Percentiles rank a stretch among this genome's conserved stretches.
phyloP scores from a whole-genome alignment of 2,113 vertebrate genomes.

The Oreochromis spilurus region DNA sequence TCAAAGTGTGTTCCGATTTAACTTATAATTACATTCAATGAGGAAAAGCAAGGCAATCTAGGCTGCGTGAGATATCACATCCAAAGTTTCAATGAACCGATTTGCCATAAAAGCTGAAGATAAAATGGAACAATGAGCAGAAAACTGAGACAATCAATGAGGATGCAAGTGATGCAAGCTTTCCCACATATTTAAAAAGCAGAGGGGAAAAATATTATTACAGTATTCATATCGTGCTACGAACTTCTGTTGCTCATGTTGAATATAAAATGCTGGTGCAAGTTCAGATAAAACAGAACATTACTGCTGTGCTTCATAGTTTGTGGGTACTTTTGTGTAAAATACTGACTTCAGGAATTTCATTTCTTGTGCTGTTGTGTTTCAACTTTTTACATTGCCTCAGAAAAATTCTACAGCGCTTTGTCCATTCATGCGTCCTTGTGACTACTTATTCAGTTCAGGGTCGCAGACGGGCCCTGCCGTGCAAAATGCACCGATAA shows the following conservation, averaged over 20 bases:
- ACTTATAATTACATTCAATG: constrained; percentile 35
- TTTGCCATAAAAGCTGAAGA: neutral
- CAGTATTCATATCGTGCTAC: neutral
- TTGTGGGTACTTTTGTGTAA: neutral
- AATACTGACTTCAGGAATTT: neutral
- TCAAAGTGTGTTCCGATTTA: constrained; percentile 23
- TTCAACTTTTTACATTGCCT: neutral
- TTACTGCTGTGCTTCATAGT: neutral
- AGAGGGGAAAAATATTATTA: neutral
- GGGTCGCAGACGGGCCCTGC: neutral
- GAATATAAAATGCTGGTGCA: neutral
- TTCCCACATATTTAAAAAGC: neutral
- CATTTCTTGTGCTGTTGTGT: neutral
- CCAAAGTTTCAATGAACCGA: constrained; percentile 7
- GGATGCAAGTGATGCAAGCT: neutral
- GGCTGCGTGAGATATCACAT: neutral
- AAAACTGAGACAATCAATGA: neutral
- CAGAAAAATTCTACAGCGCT: neutral
- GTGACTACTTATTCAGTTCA: neutral
- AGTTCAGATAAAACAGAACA: neutral
- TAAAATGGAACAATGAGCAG: neutral
- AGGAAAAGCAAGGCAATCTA: constrained; percentile 3
- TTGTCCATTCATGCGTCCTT: neutral
- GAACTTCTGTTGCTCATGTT: neutral
- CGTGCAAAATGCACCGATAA: neutral